Percentiles rank a stretch among this genome's conserved stretches.
Conservation (phyloP, 2,113 vertebrate species). For the Otocyon megalotis region DNA sequence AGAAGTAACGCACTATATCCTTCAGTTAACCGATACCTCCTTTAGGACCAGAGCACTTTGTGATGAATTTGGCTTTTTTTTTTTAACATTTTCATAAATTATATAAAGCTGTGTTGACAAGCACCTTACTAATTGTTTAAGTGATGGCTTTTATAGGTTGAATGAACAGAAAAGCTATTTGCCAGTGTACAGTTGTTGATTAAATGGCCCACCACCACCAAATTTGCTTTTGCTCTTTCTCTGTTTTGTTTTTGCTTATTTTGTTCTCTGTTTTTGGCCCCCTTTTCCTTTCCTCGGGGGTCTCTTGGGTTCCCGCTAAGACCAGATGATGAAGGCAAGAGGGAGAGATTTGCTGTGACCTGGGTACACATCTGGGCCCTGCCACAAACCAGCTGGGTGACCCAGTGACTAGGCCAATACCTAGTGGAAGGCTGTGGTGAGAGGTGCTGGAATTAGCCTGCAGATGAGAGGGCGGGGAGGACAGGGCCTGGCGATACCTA, state of each 20-base stretch:
- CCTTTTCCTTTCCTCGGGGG: background rate
- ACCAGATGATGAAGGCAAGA: background rate
- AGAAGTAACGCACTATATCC: fast-evolving
- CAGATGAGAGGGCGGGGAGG: background rate
- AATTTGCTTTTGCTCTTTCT: background rate
- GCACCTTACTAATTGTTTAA: fast-evolving
- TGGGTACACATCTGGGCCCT: background rate
- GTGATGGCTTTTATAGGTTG: fast-evolving
- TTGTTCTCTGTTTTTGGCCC: background rate
- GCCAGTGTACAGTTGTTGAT: fast-evolving
- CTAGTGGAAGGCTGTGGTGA: background rate
- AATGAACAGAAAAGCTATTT: background rate
- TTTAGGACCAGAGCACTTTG: background rate
- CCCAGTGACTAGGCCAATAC: background rate
- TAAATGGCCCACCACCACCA: too few species aligned
- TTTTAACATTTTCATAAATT: background rate
- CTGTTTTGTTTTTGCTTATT: background rate
- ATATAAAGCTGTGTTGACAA: background rate
- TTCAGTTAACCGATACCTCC: background rate
- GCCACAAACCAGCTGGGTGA: too few species aligned
- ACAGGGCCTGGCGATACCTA: fast-evolving
- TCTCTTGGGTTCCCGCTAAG: background rate
- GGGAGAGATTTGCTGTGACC: background rate
- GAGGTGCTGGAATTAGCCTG: background rate
- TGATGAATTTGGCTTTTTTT: background rate